Evolutionary conservation across 2,113 vertebrate genomes (phyloP).

Genomic region (Hemichromis elongatus): DNA sequence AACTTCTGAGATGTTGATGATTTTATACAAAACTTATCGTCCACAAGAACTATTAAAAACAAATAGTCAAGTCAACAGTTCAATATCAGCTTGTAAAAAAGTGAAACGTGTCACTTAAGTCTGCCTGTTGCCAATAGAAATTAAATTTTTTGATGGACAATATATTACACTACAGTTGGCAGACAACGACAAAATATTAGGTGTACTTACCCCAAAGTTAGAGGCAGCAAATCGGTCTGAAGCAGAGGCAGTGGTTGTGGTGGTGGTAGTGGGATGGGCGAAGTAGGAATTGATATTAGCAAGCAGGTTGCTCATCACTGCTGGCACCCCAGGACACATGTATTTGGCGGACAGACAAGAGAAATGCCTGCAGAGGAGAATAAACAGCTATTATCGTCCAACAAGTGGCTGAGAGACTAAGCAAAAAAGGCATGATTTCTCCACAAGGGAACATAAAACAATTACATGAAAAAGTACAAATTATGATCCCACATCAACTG

Average conservation of each 20-base stretch:
- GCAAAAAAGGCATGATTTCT: neutral
- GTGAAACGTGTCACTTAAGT: neutral
- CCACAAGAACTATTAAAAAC: neutral
- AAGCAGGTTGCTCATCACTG: slow-evolving; percentile 94
- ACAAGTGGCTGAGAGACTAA: neutral
- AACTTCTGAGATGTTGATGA: slow-evolving; percentile 5
- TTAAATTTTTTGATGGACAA: neutral
- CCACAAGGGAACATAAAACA: neutral
- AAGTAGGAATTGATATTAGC: slow-evolving; percentile 99
- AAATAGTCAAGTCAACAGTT: neutral
- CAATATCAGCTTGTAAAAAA: neutral
- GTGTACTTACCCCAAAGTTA: slow-evolving; percentile 89
- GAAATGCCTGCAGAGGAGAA: slow-evolving; percentile 84
- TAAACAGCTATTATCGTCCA: neutral
- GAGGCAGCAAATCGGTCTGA: slow-evolving; percentile 96
- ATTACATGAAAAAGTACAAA: neutral
- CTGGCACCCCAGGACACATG: slow-evolving; percentile 95
- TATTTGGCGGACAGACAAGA: slow-evolving; percentile 97
- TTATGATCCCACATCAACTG: neutral
- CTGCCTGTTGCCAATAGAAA: neutral
- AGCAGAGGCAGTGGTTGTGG: slow-evolving; percentile 93
- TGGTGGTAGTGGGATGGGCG: slow-evolving; percentile 91
- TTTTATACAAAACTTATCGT: neutral
- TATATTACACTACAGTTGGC: neutral
- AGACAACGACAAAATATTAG: neutral